These are phyloP conservation scores for Tribolium madens DNA, from an alignment of 1,140 invertebrate species.

Conservation along the genomic window DNA sequence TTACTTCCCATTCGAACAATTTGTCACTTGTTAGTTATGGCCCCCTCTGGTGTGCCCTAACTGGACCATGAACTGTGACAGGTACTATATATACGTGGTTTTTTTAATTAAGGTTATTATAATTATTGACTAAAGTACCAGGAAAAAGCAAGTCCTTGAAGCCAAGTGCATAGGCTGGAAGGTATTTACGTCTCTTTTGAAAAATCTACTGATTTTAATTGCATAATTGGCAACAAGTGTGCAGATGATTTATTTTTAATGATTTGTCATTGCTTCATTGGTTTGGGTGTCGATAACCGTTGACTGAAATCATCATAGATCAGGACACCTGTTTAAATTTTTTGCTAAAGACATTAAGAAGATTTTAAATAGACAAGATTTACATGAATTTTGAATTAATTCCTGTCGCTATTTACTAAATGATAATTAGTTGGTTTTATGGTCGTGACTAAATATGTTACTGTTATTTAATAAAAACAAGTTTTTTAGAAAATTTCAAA, in stretches of 20 bases:
- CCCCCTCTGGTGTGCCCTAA: neutral
- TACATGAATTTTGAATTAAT: conserved; percentile 38
- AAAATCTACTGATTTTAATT: conserved; percentile 15
- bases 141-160: conserved; percentile 33
- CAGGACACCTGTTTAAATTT: conserved; percentile 25
- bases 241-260: conserved; percentile 16
- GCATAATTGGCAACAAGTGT: conserved; percentile 24
- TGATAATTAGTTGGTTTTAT: conserved; percentile 38
- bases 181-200: conserved; percentile 7
- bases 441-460: conserved; percentile 11
- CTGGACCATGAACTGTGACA: neutral
- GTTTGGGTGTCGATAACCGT: conserved; percentile 22
- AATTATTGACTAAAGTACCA: conserved; percentile 13
- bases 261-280: neutral
- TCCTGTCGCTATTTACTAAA: conserved; percentile 26
- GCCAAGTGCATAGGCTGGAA: neutral
- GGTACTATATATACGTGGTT: conserved; percentile 1
- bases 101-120: conserved; percentile 24
- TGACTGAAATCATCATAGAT: conserved; percentile 23
- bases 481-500: neutral
- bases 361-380: conserved; percentile 37
- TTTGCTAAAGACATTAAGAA: conserved; percentile 31
- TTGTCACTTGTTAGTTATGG: conserved; percentile 12
- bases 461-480: conserved; percentile 17
- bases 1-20: conserved; percentile 24